Percentiles rank a stretch among this genome's conserved stretches.
Conservation (phyloP, 2,113 vertebrate genomes). For the Coturnix japonica region DNA sequence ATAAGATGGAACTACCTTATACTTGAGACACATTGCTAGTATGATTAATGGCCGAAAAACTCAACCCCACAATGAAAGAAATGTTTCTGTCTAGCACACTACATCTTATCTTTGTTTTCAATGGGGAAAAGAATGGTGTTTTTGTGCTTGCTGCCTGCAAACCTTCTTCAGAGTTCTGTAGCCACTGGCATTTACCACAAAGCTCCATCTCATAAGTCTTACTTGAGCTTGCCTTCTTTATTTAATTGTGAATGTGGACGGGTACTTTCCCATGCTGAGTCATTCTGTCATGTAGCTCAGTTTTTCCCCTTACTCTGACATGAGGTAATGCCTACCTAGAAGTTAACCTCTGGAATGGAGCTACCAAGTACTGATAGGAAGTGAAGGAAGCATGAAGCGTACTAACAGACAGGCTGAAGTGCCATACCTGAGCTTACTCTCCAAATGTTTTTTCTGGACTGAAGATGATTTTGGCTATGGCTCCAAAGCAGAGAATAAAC, state of each 20-base stretch:
- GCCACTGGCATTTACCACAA: neutral
- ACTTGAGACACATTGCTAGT: neutral
- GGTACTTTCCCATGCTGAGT: neutral
- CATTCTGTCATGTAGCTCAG: neutral
- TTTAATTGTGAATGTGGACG: neutral
- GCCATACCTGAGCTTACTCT: neutral
- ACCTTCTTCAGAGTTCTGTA: neutral
- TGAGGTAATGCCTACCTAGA: neutral
- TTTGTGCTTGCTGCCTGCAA: neutral
- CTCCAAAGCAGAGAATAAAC: neutral
- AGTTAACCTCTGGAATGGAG: neutral
- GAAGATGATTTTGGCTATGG: neutral
- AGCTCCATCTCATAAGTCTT: neutral
- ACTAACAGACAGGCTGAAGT: neutral
- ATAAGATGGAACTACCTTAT: neutral
- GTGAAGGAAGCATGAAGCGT: neutral
- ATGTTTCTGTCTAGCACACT: neutral
- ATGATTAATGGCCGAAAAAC: neutral
- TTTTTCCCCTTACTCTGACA: neutral
- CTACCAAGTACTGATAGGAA: neutral
- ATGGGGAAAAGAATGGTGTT: neutral
- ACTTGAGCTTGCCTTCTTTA: neutral
- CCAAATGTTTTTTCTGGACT: neutral
- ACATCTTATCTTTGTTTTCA: neutral
- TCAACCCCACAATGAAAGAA: neutral